Base-by-base conservation (phyloP, 2,113 vertebrate species). In the Gobio gobio region DNA sequence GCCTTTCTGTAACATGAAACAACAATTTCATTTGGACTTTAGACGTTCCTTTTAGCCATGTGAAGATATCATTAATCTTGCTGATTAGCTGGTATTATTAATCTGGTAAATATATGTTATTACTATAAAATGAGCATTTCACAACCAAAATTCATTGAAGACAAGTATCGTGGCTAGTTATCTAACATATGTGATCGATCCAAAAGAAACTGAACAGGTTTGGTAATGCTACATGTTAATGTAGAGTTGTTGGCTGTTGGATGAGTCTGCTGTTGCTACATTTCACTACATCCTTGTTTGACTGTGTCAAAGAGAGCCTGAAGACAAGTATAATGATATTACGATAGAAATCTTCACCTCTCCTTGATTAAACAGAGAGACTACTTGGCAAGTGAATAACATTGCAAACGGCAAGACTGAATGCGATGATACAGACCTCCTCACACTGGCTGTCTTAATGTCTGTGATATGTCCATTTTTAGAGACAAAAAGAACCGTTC, bases 251-350 rank as follows among this genome's bases (percentile, higher is more conserved):
- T 40, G 76, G 45, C n/a, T 49, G 45, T 18, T 80, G 36, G 14
- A 26, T 80, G 40, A 80, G 40, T 45, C n/a, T 73, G 43, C 70
- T 24, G 22, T 47, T 45, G 24, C 10, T 36, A 40, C 4, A 59
- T 24, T 13, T 33, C 26, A 77, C 49, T 78, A 40, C 20, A 78
- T 78, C 77, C 56, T 78, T 56, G 61, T 40, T 78, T 78, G 76
- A 78, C 4, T 58, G 26, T 12, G 26, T 47, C 70, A 74, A 24
- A 74, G 70, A 74, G 9, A 47, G 70, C 43, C 70, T 73, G 43
- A 73, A 47, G 70, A 73, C 22, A 47, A 43, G n/a, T 26, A 24
- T 47, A 49, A 47, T 47, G 49, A 5, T n/a, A 43, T 56, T 10
- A 43, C 22, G 12, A 78, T 7, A 10, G 18, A 36, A 10, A n/a